Percentiles rank a stretch among this genome's conserved stretches.
Evolutionary conservation across 2,113 vertebrate species (phyloP).

Genomic region (Mystacornis crossleyi): DNA sequence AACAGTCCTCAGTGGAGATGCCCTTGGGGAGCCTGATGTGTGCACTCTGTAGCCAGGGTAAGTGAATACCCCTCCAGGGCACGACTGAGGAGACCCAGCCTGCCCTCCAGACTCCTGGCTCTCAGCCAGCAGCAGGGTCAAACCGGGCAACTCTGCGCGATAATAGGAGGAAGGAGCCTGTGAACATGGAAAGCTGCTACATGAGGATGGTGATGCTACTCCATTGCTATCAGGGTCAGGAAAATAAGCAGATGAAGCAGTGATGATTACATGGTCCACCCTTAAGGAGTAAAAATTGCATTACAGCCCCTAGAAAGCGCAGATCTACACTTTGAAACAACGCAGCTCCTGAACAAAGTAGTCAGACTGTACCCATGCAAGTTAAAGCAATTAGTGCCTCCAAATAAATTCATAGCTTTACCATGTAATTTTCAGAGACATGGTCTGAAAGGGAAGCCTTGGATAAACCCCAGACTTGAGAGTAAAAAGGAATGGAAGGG

Average conservation of each 20-base stretch:
- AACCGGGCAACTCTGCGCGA: background rate
- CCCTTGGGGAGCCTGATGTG: accelerated
- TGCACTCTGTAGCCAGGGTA: too few species aligned
- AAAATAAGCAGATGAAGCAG: background rate
- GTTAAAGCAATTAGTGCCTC: background rate
- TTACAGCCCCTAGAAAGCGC: background rate
- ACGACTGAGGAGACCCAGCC: accelerated
- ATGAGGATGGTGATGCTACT: background rate
- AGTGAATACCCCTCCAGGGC: background rate
- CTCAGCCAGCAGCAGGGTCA: background rate
- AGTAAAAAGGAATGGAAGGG: background rate
- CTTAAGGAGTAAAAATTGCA: background rate
- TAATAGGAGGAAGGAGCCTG: accelerated
- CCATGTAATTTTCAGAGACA: background rate
- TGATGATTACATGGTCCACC: background rate
- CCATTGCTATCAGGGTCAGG: background rate
- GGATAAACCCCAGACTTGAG: background rate
- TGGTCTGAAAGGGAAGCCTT: background rate
- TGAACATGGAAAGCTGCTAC: background rate
- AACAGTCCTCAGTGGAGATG: too few species aligned
- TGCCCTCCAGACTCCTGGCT: background rate
- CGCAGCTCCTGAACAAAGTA: background rate
- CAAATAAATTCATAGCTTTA: background rate
- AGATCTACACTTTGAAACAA: background rate
- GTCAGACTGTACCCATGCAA: background rate